Conservation (phyloP, 1,140 invertebrate species). For the Drosophila pandora region DNA sequence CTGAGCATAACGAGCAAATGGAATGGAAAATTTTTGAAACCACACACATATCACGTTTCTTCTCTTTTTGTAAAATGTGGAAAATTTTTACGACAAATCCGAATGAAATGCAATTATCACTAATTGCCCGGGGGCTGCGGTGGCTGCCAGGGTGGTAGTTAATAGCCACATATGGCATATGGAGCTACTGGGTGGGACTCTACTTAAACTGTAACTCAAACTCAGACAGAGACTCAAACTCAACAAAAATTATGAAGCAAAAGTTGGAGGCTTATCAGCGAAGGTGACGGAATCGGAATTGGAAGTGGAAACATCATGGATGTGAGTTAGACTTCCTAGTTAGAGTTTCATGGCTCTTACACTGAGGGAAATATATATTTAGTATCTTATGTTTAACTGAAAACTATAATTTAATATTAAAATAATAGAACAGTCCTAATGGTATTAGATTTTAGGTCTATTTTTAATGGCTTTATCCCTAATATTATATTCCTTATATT, state of each 20-base stretch:
- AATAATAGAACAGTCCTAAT: too few relatives aligned
- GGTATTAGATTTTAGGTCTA: too few relatives aligned
- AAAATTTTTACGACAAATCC: conserved; percentile 67
- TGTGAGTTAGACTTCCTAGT: conserved; percentile 54
- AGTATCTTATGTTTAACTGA: too few relatives aligned
- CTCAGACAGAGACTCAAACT: neutral
- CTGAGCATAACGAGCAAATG: conserved; percentile 43
- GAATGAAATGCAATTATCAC: conserved; percentile 67
- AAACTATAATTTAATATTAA: too few relatives aligned
- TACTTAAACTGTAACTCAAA: conserved; percentile 7
- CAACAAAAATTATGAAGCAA: neutral
- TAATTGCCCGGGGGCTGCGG: conserved; percentile 48
- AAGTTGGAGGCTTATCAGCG: conserved; percentile 27
- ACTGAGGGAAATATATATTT: neutral
- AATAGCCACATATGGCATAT: conserved; percentile 5
- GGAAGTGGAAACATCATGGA: conserved; percentile 18
- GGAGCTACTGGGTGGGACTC: conserved; percentile 9
- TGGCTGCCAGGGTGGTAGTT: neutral
- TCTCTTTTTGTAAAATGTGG: conserved; percentile 50
- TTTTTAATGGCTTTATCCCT: too few relatives aligned
- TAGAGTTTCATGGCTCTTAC: conserved; percentile 24
- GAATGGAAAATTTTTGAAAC: conserved; percentile 71
- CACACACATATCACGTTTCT: conserved; percentile 52
- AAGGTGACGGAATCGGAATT: conserved; percentile 36
- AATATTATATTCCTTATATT: too few relatives aligned